These are phyloP conservation scores for Panzeria rudis DNA, from an alignment of 2,888 invertebrate species.

Conservation along the genomic window DNA sequence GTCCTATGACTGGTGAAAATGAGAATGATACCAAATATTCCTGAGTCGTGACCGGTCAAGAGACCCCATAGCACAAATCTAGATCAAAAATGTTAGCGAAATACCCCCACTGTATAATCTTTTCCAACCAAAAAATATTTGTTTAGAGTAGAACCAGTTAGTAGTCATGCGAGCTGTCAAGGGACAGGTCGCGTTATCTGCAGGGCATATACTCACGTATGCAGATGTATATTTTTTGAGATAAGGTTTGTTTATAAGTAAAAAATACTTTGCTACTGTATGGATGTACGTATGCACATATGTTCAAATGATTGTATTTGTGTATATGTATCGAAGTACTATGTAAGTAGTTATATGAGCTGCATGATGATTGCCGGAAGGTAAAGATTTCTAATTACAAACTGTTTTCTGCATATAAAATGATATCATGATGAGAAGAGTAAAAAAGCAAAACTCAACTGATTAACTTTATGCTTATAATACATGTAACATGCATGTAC, in stretches of 20 bases:
- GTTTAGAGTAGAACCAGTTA: no score
- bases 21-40: no score
- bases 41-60: no score
- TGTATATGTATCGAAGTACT: not conserved
- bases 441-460: slow-evolving; percentile 25
- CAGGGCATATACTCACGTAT: not conserved
- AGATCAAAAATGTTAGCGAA: no score
- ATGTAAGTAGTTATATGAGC: slow-evolving; percentile 21
- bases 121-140: no score
- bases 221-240: not conserved
- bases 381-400: slow-evolving; percentile 74
- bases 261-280: not conserved
- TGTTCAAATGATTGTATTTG: not conserved
- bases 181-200: no score
- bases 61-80: no score
- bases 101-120: no score
- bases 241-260: not conserved
- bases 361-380: slow-evolving; percentile 69
- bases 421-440: slow-evolving; percentile 49
- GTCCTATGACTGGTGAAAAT: no score
- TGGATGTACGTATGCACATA: not conserved
- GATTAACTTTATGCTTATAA: not conserved
- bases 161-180: no score
- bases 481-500: not conserved
- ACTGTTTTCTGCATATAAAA: slow-evolving; percentile 69